Base-by-base conservation (phyloP, 2,888 invertebrate genomes). In the Emmelina monodactyla region DNA sequence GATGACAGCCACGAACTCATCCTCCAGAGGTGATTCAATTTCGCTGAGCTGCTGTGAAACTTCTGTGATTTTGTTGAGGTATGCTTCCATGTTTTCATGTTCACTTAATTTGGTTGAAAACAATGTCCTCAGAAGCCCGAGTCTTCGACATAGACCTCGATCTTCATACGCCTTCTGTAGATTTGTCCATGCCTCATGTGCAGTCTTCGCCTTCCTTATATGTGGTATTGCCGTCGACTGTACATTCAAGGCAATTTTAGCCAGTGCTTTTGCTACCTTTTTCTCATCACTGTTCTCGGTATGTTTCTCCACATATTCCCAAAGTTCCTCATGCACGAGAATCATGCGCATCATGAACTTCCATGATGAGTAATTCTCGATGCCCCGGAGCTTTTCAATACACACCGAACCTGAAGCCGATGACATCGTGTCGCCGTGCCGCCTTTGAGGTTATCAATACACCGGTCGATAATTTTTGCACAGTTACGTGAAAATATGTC, bases 1-100 rank as follows among this genome's bases (percentile, higher is more conserved):
- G 2, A 47, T 22, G 0, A 44, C 41, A 2, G 45, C 42, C 1
- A 45, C 2, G 33, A 45, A 45, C 5, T 45, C 46, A 33, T 47
- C 45, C 2, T 47, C 45, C 7, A 49, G 14, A 1, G 42, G 31
- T 3, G 42, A 32, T 7, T 31, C 37, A 6, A 44, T 44, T 2
- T 48, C 44, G 13, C 14, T 16, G 7, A 46, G 22, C 28, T 42
- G 42, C 16, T 46, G 44, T 6, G 32, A 12, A 1, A 37, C 2
- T 2, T 45, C 42, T 1, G 19, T 34, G 5, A 44, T 35, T 16
- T 32, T 41, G 12, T 28, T 22, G 0, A 43, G 2, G 28, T 46
- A 44, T 7, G 1, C 14, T 16, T 45, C 38, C 42, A 45, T 45
- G 10, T 2, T 31, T 2, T 15, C 28, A 13, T 9, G 10, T 4